A percentile compares a stretch with the other conserved stretches of the same genome.
Evolutionary conservation across 2,797 vertebrate species (phyloP).

Genomic region (Graptemys geographica): DNA sequence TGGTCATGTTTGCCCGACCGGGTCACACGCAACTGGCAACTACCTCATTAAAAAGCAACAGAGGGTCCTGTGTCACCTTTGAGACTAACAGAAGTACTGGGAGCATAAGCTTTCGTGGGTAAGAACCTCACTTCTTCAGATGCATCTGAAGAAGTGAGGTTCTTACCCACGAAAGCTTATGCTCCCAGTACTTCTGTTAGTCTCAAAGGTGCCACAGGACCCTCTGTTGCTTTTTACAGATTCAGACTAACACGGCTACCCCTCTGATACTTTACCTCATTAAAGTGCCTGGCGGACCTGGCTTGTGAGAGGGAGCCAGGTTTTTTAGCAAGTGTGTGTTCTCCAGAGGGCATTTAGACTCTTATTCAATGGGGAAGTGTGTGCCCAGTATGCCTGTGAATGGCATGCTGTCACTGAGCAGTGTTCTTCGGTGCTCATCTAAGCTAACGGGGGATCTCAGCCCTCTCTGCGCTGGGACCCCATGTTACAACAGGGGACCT

Average conservation of each 20-base stretch:
- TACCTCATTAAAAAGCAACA: neutral
- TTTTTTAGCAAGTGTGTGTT: rapidly evolving
- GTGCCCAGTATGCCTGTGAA: neutral
- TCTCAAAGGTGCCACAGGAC: no score
- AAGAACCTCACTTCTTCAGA: no score
- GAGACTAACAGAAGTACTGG: no score
- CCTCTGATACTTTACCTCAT: no score
- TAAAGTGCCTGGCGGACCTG: neutral
- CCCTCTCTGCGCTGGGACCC: neutral
- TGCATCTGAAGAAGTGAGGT: no score
- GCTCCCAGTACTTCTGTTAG: no score
- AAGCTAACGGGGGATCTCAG: neutral
- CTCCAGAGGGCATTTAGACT: neutral
- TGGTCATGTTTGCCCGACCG: neutral
- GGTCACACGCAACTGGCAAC: neutral
- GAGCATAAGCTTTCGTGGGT: no score
- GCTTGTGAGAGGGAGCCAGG: neutral
- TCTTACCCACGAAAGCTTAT: no score
- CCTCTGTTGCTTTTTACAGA: no score
- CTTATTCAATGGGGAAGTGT: neutral
- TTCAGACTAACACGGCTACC: no score
- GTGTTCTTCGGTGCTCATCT: rapidly evolving
- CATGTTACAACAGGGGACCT: neutral
- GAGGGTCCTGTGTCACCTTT: no score
- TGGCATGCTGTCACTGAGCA: neutral